Evolutionary conservation across 2,888 invertebrate genomes (phyloP), one percentile per base, ranked within the genome.

Genomic region (Volucella inanis): DNA sequence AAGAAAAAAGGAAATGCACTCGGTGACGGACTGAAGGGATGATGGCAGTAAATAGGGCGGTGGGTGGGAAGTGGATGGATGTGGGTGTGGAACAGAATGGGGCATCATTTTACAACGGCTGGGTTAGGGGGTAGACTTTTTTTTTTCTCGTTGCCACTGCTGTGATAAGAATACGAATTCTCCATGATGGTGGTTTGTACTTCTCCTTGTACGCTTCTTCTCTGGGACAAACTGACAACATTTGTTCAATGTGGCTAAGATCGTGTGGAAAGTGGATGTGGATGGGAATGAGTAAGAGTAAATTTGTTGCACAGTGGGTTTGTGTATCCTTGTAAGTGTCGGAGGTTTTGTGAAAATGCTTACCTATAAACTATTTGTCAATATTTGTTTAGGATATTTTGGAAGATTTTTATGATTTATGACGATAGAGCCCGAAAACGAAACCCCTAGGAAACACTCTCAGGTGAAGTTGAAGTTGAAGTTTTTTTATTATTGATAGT

Each of bases 161-260:
- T 80, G 80, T 75, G 80, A 84, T 84, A 80, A 84, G 84, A 80
- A 84, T 84, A 80, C 71, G 71, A 84, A 84, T 65, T 43, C 43
- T 22, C 45, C 14, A 31, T 22, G 49, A 65, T 52, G 74, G 70
- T 59, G 74, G 64, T 59, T 79, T 77, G 61, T 70, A 65, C 47
- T 62, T 39, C 52, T 70, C 1, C 50, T 57, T 71, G 57, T 74
- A n/a, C 67, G 45, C 45, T 15, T 52, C 45, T 59, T 67, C 59
- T 43, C 45, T 49, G 76, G 59, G 54, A 31, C 31, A 41, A 61
- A 71, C 59, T 52, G 71, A 67, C 57, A 76, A 76, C 67, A 67
- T 67, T 76, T 43, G n/a, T 43, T n/a, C 57, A 12, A 10, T 49
- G 39, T 6, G 57, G 57, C 12, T 22, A 47, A 55, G 14, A 55